Evolutionary conservation across 2,113 vertebrate genomes (phyloP), one percentile per base, ranked within the genome.

Genomic region (Oenanthe oenanthe): DNA sequence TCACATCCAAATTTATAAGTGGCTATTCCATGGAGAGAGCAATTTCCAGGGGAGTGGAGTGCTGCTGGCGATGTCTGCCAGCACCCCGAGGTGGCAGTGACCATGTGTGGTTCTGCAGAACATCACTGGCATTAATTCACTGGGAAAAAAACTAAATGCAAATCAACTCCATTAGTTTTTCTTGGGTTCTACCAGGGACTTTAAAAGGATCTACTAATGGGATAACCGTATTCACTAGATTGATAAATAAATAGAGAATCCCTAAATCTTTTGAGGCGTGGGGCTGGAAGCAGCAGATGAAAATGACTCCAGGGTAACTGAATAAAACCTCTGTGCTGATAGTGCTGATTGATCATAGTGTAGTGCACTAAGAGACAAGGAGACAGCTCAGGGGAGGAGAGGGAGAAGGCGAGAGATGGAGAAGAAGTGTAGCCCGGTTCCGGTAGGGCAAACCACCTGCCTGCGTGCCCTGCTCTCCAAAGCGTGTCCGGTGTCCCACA

Each of bases 241-340:
- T 95, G 94, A 94, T 95, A 97, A 94, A 97, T 96, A 96, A 96
- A 97, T 65, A 94, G 97, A 95, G 97, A 97, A 93, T 80, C 73
- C 85, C 50, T 70, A 67, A 84, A 92, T 95, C 89, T 85, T 79
- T 60, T 0, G 13, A 72, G 85, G 79, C 18, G 15, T 84, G 70
- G 71, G 62, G 67, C 90, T 54, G 66, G 72, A 67, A 84, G 40
- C 61, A 85, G 82, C 3, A 8, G 65, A 53, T 89, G 76, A 62
- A 92, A 62, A 67, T 4, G 48, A 65, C 72, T 86, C 3, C 5
- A 6, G 3, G 72, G 85, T 75, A 91, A 79, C 88, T 67, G 92
- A 84, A 74, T 50, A 75, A 92, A 89, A 92, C 84, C 45, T 61
- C 75, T 25, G 53, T 9, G 24, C 54, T 31, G 87, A 45, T 17